Evolutionary conservation across 2,888 invertebrate species (phyloP), one percentile per base, ranked within the genome.

Genomic region (Lycaena phlaeas): DNA sequence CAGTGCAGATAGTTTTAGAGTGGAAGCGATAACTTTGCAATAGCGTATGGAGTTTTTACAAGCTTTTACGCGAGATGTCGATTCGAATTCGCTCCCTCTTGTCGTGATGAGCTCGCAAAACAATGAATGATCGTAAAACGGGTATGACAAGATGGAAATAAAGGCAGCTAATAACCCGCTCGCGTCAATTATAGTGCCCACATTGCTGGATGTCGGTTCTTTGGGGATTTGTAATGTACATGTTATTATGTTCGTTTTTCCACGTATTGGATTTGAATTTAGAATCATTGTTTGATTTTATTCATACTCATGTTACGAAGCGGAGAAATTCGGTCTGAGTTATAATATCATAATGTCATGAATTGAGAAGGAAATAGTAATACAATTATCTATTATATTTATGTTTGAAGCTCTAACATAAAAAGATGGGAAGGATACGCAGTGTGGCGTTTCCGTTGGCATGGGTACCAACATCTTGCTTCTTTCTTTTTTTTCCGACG

Each of bases 31-130:
- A 43, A 48, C 12, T 27, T 57, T 53, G 70, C 48, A 44, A 50
- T 54, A 51, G 55, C 56, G 61, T 72, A 69, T 71, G 68, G 71
- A 74, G 73, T 82, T 82, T 81, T 82, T 82, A 81, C 74, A 69
- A 65, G 68, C 77, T 71, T 75, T 74, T 73, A 75, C 72, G 62
- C 67, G 72, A 71, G 69, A 79, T 70, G 82, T 79, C 81, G 79
- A 81, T 79, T 74, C 74, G 69, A 68, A 81, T 81, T 53, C 56
- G 58, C 51, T 59, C 64, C 62, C 63, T 57, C 54, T 39, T 29
- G 49, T 56, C 56, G 62, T 68, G 74, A 68, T 64, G 70, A 64
- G 68, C 56, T 61, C 64, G 67, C 67, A 68, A 72, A 76, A 77
- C 78, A 77, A 78, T 76, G 77, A 72, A 62, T 63, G 55, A 52